These are phyloP conservation scores for Zosterops japonicus DNA, from an alignment of 2,113 vertebrate genomes.

Conservation along the genomic window DNA sequence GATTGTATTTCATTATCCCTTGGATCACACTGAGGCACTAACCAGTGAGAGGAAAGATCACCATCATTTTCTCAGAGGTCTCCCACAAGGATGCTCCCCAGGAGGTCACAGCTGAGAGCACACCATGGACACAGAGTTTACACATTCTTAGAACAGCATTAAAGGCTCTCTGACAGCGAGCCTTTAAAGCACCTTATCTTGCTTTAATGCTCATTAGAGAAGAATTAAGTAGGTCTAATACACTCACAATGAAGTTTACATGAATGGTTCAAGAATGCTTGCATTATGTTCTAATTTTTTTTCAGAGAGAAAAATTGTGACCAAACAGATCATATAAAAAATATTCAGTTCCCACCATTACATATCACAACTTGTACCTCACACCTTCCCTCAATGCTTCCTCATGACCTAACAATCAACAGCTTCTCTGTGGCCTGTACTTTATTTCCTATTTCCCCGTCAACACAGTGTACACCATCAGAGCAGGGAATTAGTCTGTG, in stretches of 20 bases:
- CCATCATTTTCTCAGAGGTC: neutral
- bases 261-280: neutral
- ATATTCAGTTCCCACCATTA: neutral
- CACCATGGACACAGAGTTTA: neutral
- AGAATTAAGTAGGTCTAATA: neutral
- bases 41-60: neutral
- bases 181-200: neutral
- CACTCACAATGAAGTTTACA: neutral
- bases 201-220: neutral
- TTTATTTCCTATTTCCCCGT: neutral
- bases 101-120: neutral
- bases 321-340: neutral
- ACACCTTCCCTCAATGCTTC: neutral
- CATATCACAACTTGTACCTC: neutral
- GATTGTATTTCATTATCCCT: neutral
- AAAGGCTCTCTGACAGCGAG: neutral
- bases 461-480: neutral
- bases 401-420: neutral
- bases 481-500: neutral
- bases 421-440: neutral
- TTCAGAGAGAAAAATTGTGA: neutral
- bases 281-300: neutral
- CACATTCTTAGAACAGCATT: neutral
- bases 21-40: neutral
- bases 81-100: neutral